Evolutionary conservation across 2,113 vertebrate species (phyloP), one percentile per base, ranked within the genome.

Genomic region (Sitta europaea): DNA sequence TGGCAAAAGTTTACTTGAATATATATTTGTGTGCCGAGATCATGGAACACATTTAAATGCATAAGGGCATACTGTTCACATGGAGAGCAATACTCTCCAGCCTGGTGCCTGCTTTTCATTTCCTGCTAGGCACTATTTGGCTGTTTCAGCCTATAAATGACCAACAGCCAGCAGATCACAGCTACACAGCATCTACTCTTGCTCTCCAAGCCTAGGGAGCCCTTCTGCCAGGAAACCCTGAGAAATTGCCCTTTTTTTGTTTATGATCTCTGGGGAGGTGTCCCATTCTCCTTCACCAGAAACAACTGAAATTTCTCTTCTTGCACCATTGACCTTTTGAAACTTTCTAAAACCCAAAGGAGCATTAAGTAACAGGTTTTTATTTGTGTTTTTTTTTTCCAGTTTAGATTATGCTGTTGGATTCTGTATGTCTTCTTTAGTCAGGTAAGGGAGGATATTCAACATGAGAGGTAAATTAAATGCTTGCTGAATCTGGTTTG

Each of bases 41-140:
- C 0, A 0, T 22, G 36, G 33, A 38, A 38, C 8, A 23, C 0
- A 0, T 74, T 86, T 36, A 90, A 80, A 80, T 59, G 35, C 27
- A 1, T n/a, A 77, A 73, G 24, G 27, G 25, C 21, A n/a, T 12
- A 9, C 4, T n/a, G 17, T 81, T 85, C 53, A 42, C 12, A 6
- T 9, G 33, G 29, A 68, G 40, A 75, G 21, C 33, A 68, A 5
- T 18, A 47, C 14, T n/a, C 33, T 59, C 51, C 72, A 83, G 58
- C 54, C n/a, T 61, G 15, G 7, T 73, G 53, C 45, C 78, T 76
- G 58, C 27, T 70, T 42, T 85, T 65, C 58, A 29, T 62, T 77
- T 84, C 29, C 74, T 88, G 7, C 25, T 29, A 27, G 48, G 27
- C 31, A 55, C 7, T 58, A 11, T 48, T 57, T 62, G 72, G 19